Evolutionary conservation across 2,888 invertebrate species (phyloP), one percentile per base, ranked within the genome.

Genomic region (Sepiola atlantica): DNA sequence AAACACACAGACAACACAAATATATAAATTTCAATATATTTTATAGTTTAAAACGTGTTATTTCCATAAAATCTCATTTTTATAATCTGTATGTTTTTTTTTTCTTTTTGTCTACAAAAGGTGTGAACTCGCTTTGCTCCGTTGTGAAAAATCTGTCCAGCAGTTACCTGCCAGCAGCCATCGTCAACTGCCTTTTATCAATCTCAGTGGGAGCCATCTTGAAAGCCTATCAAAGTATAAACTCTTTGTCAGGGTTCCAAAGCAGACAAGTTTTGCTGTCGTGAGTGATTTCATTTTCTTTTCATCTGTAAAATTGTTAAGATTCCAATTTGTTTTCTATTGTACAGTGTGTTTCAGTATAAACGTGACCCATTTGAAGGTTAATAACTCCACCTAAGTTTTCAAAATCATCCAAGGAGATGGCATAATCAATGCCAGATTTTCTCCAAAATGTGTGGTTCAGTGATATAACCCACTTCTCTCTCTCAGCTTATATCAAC

Each of bases 61-160:
- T n/a, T 77, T 16, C n/a, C 77, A 77, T 77, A 18, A 77, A 77
- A 77, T 16, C 16, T 77, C n/a, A n/a, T 77, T 14, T 14, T 77
- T n/a, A 10, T 14, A 32, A 1, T n/a, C 4, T 21, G 14, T 45
- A 18, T 91, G 10, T 91, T 20, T 32, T 91, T 90, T 21, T 4
- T 93, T 55, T 16, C 18, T 93, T 16, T 61, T 21, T 93, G 35
- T 93, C 32, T 55, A 12, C 20, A 54, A 54, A 95, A 98, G 98
- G 96, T 98, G 98, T 97, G 99, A 99, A 99, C 98, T 99, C 95
- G 99, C 99, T 3, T 98, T 99, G 95, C 98, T 99, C 94, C 98
- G 99, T 8, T 99, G 99, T 97, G 99, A 99, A 97, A 99, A 99
- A 97, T 99, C 99, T 0, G 97, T 99, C 24, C 99, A 99, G 96